Percentiles rank a stretch among this genome's conserved stretches.
Evolutionary conservation across 2,797 vertebrate genomes (phyloP).

Genomic region (Bovichtus variegatus): DNA sequence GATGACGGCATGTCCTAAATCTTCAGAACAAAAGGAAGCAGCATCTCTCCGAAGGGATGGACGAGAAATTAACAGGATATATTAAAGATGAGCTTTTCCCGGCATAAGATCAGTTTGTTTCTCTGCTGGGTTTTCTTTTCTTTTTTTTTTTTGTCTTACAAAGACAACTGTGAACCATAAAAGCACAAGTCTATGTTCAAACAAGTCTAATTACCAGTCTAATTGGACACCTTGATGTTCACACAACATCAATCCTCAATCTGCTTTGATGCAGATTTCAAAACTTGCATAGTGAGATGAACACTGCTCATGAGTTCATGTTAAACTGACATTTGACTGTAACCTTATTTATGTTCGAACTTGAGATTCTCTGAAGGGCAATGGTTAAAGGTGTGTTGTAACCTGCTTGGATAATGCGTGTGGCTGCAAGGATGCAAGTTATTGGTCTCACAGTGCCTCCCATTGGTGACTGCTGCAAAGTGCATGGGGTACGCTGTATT

Average conservation of each 20-base stretch:
- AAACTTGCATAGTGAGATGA: constrained; percentile 21
- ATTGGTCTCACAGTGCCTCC: constrained; percentile 72
- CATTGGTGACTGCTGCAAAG: constrained; percentile 58
- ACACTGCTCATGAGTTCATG: constrained; percentile 19
- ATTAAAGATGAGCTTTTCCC: constrained; percentile 51
- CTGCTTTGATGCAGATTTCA: constrained; percentile 28
- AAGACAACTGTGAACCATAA: constrained; percentile 23
- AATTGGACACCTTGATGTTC: constrained; percentile 35
- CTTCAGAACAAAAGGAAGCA: constrained; percentile 56
- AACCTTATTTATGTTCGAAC: constrained; percentile 18
- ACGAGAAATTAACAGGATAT: constrained; percentile 32
- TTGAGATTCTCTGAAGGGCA: constrained; percentile 10
- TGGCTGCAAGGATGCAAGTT: not conserved
- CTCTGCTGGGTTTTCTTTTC: constrained; percentile 14
- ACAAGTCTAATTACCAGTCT: constrained; percentile 37
- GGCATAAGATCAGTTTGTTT: constrained; percentile 14
- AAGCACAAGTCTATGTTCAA: constrained; percentile 37
- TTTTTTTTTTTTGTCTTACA: not conserved
- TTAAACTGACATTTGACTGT: constrained; percentile 13
- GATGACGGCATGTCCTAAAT: constrained; percentile 71
- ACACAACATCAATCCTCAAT: constrained; percentile 16
- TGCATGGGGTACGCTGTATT: constrained; percentile 34
- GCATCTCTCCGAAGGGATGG: constrained; percentile 53
- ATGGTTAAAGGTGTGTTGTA: constrained; percentile 24
- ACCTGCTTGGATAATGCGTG: not conserved